A percentile compares a stretch with the other conserved stretches of the same genome.
Evolutionary conservation across 2,113 vertebrate species (phyloP).

Genomic region (Sitta europaea): DNA sequence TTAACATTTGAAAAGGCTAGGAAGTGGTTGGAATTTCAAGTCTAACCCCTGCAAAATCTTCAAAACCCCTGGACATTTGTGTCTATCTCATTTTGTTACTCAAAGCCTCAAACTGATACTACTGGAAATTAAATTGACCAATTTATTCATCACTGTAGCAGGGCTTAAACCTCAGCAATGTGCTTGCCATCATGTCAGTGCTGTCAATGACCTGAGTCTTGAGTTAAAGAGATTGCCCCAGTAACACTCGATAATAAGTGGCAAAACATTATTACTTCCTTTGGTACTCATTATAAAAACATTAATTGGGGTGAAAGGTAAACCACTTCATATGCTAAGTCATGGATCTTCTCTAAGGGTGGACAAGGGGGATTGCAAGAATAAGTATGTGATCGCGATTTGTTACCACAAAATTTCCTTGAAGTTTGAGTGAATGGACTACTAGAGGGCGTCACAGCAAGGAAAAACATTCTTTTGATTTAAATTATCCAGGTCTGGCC

Average conservation of each 20-base stretch:
- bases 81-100: constrained; percentile 4
- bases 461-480: not conserved
- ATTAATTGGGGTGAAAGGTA: constrained; percentile 69
- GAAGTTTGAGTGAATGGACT: not conserved
- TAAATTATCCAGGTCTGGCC: not conserved
- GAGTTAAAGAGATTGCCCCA: constrained; percentile 49
- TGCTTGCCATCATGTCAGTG: constrained; percentile 57
- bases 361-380: not conserved
- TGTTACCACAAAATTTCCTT: constrained; percentile 1
- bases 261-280: constrained; percentile 61
- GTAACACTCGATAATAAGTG: constrained; percentile 62
- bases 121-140: constrained; percentile 67
- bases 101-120: constrained; percentile 28
- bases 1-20: not conserved
- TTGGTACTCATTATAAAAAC: constrained; percentile 61
- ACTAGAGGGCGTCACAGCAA: not conserved
- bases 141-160: constrained; percentile 55
- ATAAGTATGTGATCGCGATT: not conserved
- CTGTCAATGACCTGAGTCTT: constrained; percentile 47
- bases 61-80: constrained; percentile 4
- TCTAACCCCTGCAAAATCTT: not conserved
- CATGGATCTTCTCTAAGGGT: constrained; percentile 54
- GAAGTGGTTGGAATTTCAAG: constrained; percentile 13
- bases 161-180: constrained; percentile 53
- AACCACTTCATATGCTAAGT: constrained; percentile 63